phyloP scores from a whole-genome alignment of 2,113 vertebrate genomes.

The Pseudorhombus dupliciocellatus region DNA sequence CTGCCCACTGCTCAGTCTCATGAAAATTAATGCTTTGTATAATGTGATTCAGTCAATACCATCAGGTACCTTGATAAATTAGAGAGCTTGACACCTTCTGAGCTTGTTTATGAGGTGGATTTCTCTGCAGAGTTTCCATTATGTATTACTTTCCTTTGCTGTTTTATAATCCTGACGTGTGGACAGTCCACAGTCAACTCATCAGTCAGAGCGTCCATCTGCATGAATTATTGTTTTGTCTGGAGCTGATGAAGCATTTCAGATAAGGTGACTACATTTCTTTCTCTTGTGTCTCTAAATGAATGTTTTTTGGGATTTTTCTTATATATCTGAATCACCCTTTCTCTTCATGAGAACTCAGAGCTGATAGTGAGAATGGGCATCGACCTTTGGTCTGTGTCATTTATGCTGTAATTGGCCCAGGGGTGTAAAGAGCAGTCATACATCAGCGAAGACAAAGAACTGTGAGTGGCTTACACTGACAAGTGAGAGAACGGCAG shows the following conservation, averaged over 20 bases:
- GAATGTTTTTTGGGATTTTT: neutral
- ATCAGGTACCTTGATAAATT: slow-evolving; percentile 53
- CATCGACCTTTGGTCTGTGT: slow-evolving; percentile 65
- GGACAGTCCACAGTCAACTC: slow-evolving; percentile 13
- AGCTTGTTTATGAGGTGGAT: slow-evolving; percentile 53
- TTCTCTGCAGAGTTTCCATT: slow-evolving; percentile 53
- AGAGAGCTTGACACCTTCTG: slow-evolving; percentile 46
- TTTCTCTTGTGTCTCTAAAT: slow-evolving; percentile 1
- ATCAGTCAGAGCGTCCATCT: slow-evolving; percentile 12
- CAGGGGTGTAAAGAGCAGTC: slow-evolving; percentile 71
- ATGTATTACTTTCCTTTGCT: slow-evolving; percentile 32
- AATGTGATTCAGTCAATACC: slow-evolving; percentile 56
- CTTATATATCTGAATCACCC: slow-evolving; percentile 2
- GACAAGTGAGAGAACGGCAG: slow-evolving; percentile 51
- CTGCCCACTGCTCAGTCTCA: slow-evolving; percentile 29
- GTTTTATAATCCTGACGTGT: slow-evolving; percentile 31
- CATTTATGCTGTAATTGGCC: slow-evolving; percentile 80
- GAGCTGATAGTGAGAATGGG: slow-evolving; percentile 71
- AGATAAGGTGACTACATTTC: slow-evolving; percentile 10
- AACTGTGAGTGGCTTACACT: slow-evolving; percentile 55
- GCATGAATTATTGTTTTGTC: slow-evolving; percentile 7
- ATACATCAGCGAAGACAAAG: slow-evolving; percentile 59
- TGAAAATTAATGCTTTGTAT: slow-evolving; percentile 62
- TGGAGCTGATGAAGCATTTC: slow-evolving; percentile 23
- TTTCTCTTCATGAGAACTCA: slow-evolving; percentile 49